Base-by-base conservation (phyloP, 2,797 vertebrate species). In the Pogoniulus pusillus region DNA sequence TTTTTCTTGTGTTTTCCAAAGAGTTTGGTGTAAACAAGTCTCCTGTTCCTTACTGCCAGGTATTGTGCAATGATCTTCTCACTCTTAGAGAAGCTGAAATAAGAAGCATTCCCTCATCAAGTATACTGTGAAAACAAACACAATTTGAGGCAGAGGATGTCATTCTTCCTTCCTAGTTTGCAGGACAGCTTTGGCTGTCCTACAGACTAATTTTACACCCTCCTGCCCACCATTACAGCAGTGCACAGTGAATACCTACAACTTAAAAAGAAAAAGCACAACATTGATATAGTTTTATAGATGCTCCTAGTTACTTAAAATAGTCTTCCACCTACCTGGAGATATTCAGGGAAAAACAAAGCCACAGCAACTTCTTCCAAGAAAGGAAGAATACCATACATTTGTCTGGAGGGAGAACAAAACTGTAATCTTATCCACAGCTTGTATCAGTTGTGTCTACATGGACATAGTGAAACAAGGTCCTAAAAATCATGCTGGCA, bases 401-500 rank as follows among this genome's bases (percentile, higher is more conserved):
- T 89, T 94, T 93, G 69, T 47, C 32, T 71, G 27, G 80, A 80
- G 59, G 57, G 39, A 83, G 75, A 93, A 43, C 59, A 91, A 92
- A 94, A 84, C 27, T 1, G 1, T 78, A 37, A 91, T 90, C 73
- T 93, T 82, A 90, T 60, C 84, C 68, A 82, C 26, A 7, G 29
- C 12, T 84, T n/a, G 6, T 35, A 93, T 89, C 86, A 85, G 47
- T 47, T 87, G 29, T 79, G 68, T 87, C 84, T 93, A 82, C 51
- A 85, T 68, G 82, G 80, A 87, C 37, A 80, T 55, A 64, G 39
- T 70, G 76, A 96, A 96, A 93, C 79, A 96, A 95, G 80, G 60
- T 68, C 93, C 83, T 88, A 85, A 97, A 96, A 96, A 96, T 71
- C 87, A 89, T 88, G 34, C 82, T 96, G 92, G 51, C 82, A 89